Conservation (phyloP, 1,140 invertebrate species). For the Chrysomallon squamiferum region DNA sequence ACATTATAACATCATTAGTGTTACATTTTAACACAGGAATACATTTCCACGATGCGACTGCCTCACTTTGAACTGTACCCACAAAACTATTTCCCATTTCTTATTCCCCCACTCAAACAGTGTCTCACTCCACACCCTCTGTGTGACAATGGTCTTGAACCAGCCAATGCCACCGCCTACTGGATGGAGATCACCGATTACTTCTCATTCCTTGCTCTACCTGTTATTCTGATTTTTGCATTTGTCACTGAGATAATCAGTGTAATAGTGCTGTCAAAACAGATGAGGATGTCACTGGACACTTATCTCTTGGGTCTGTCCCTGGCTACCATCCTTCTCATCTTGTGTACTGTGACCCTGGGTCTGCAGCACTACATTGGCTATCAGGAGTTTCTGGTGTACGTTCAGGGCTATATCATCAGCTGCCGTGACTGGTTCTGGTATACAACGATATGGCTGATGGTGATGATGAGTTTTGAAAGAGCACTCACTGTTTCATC, state of each 20-base stretch:
- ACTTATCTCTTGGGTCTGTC: conserved; percentile 53
- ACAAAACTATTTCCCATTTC: conserved; percentile 36
- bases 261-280: conserved; percentile 40
- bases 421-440: conserved; percentile 54
- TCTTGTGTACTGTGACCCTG: conserved; percentile 34
- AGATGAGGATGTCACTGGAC: conserved; percentile 46
- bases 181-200: conserved; percentile 53
- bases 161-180: conserved; percentile 24
- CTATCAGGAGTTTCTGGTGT: conserved; percentile 31
- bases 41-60: neutral
- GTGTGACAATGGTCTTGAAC: conserved; percentile 27
- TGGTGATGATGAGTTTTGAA: conserved; percentile 54
- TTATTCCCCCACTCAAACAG: conserved; percentile 39
- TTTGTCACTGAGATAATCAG: conserved; percentile 48
- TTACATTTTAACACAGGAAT: too few relatives aligned
- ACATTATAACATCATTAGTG: too few relatives aligned
- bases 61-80: conserved; percentile 29
- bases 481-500: conserved; percentile 44
- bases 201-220: conserved; percentile 50
- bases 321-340: conserved; percentile 39
- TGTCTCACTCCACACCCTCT: conserved; percentile 41
- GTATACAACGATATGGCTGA: conserved; percentile 54
- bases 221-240: conserved; percentile 45
- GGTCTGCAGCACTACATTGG: conserved; percentile 48
- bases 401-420: conserved; percentile 42